Base-by-base conservation (phyloP, 1,140 invertebrate genomes). In the Parapsyche elsis region DNA sequence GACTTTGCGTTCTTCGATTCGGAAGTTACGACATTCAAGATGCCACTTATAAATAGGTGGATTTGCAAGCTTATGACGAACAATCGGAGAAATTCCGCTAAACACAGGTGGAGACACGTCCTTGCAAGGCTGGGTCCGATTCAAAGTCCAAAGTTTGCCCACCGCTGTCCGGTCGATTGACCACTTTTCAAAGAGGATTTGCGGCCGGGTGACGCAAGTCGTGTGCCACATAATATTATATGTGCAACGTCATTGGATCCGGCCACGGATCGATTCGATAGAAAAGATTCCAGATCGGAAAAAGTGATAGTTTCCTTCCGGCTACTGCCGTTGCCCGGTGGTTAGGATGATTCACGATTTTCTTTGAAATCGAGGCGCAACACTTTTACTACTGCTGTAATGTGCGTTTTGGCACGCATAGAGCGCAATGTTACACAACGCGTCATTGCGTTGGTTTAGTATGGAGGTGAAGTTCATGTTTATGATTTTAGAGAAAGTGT, bases 391-490 rank as follows among this genome's bases (percentile, higher is more conserved):
- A 4, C 57, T 9, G 21, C 19, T 0, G 9, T 9, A 21, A 19
- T 61, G n/a, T 21, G 14, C 16, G 57, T 61, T 61, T 9, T 19
- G 57, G 1, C 9, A 61, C 57, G 10, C 16, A 7, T 7, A 7
- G 30, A 38, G 30, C 30, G 7, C 30, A 38, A 38, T 38, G 30
- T 38, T 38, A 38, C 30, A 38, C 30, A 38, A 38, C 30, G n/a
- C n/a, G n/a, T n/a, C 30, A 7, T 7, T 4, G 7, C 2, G 30
- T 38, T 38, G 1, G n/a, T 9, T 9, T 19, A 19, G 57, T 61
- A 61, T 61, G 57, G 57, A 61, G 57, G 57, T 61, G 57, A 61
- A 61, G 57, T 61, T 61, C 57, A 61, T 4, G 49, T 38, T 38
- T 38, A 38, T 38, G 30, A 38, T 38, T 38, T 38, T 4, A 7